Base-by-base conservation (phyloP, 2,888 invertebrate genomes). In the Cataglyphis albicans region DNA sequence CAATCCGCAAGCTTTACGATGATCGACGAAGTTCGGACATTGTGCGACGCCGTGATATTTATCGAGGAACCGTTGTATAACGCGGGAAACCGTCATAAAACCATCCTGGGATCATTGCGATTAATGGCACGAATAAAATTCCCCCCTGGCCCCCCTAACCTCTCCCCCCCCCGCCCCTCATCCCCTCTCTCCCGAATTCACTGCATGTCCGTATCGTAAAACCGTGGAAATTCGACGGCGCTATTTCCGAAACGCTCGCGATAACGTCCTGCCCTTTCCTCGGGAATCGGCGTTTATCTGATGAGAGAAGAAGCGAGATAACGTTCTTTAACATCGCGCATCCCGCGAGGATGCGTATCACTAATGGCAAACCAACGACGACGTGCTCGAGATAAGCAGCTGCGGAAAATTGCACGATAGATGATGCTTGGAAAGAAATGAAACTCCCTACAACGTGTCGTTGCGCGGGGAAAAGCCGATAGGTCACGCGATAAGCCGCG, bases 121-220 rank as follows among this genome's bases (percentile, higher is more conserved):
- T 78, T 59, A 80, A 80, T 80, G 70, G 59, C 59, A 80, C 35
- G 70, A 44, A 80, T 59, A 48, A 48, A 68, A 25, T 65, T 68
- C 74, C 25, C 70, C 73, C 61, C 25, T 9, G 0, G 0, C 9
- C 55, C 55, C 1, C 18, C 18, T n/a, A n/a, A n/a, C n/a, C 10
- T 1, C 65, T 64, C 73, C 15, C 18, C 12, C 5, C 15, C 18
- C 18, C 15, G 5, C 18, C 29, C 70, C 73, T 61, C 35, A 25
- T 3, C 32, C 32, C 32, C 3, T 3, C 32, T 32, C 55, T 4
- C 5, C 5, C 61, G 67, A 78, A 78, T 78, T 82, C 82, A 74
- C 63, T n/a, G 6, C 52, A 78, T 52, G 57, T 63, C 44, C 32
- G 35, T 55, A 29, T 70, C 81, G 80, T 88, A 82, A 86, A 88